phyloP scores from a whole-genome alignment of 1,140 invertebrate genomes.

The Drosophila nasuta region DNA sequence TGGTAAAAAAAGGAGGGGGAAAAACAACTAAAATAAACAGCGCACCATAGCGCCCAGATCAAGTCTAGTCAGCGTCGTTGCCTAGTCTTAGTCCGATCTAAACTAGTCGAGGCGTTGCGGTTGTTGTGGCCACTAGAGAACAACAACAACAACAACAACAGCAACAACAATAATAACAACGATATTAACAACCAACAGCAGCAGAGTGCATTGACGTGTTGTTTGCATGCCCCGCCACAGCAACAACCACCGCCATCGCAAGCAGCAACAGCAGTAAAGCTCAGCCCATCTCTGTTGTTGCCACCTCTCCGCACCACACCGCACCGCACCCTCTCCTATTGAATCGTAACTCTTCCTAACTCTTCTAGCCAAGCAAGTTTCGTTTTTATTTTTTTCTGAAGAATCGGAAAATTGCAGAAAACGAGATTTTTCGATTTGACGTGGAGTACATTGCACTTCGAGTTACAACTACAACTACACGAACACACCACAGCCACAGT shows the following conservation, averaged over 20 bases:
- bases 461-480: slow-evolving; percentile 42
- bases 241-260: slow-evolving; percentile 12
- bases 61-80: slow-evolving; percentile 69
- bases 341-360: slow-evolving; percentile 26
- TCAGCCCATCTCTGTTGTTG: slow-evolving; percentile 43
- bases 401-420: slow-evolving; percentile 79
- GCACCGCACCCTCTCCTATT: slow-evolving; percentile 1
- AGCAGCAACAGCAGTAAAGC: slow-evolving; percentile 29
- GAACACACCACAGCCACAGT: slow-evolving; percentile 22
- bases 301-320: no score
- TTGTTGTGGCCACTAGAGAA: slow-evolving; percentile 40
- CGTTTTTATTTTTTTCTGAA: slow-evolving; percentile 76
- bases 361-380: slow-evolving; percentile 68
- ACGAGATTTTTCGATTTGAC: slow-evolving; percentile 73
- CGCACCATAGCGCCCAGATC: slow-evolving; percentile 63
- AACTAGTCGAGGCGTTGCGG: slow-evolving; percentile 80
- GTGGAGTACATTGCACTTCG: slow-evolving; percentile 78
- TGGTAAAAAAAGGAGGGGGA: slow-evolving; percentile 59
- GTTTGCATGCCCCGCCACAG: slow-evolving; percentile 67
- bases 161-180: slow-evolving; percentile 18
- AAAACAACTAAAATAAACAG: slow-evolving; percentile 43
- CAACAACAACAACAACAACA: slow-evolving; percentile 27
- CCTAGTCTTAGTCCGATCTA: slow-evolving; percentile 72
- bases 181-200: slow-evolving; percentile 26
- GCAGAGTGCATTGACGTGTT: slow-evolving; percentile 79